These are phyloP conservation scores for Takifugu bimaculatus DNA, from an alignment of 2,113 vertebrate genomes.

Conservation along the genomic window DNA sequence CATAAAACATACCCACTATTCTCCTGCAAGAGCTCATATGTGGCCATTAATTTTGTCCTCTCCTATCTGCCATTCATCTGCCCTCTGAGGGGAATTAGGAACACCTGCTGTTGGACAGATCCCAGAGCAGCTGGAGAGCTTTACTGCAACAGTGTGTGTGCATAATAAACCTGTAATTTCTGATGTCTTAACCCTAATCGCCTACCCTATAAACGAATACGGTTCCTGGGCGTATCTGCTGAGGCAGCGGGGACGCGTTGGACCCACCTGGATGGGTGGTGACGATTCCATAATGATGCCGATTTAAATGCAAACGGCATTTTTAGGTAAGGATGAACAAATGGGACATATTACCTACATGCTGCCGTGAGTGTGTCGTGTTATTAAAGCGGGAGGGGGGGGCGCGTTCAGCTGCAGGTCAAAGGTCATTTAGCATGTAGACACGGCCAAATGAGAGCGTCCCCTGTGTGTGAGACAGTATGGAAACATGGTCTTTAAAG, in stretches of 20 bases:
- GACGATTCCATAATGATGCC: no score
- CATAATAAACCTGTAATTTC: neutral
- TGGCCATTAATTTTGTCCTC: constrained; percentile 47
- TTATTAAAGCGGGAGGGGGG: neutral
- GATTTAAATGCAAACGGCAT: no score
- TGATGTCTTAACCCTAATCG: no score
- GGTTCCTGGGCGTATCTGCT: no score
- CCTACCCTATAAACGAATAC: no score
- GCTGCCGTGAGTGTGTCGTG: neutral
- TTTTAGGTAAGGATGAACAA: neutral
- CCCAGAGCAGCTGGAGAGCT: constrained; percentile 4
- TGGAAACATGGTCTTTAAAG: neutral
- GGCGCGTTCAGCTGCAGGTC: neutral
- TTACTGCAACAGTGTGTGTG: neutral
- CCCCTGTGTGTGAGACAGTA: constrained; percentile 1
- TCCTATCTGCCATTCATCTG: constrained; percentile 49
- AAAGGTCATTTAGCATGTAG: neutral
- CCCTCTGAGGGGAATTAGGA: constrained; percentile 45
- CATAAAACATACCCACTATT: constrained; percentile 26
- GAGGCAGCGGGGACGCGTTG: no score
- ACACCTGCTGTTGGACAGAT: constrained; percentile 50
- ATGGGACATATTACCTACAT: neutral
- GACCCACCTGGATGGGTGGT: neutral
- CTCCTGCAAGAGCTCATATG: constrained; percentile 31
- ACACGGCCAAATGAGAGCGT: neutral